A percentile compares a stretch with the other conserved stretches of the same genome.
Conservation (phyloP, 2,888 invertebrate species). For the Imbricaverruca yamaguchii region DNA sequence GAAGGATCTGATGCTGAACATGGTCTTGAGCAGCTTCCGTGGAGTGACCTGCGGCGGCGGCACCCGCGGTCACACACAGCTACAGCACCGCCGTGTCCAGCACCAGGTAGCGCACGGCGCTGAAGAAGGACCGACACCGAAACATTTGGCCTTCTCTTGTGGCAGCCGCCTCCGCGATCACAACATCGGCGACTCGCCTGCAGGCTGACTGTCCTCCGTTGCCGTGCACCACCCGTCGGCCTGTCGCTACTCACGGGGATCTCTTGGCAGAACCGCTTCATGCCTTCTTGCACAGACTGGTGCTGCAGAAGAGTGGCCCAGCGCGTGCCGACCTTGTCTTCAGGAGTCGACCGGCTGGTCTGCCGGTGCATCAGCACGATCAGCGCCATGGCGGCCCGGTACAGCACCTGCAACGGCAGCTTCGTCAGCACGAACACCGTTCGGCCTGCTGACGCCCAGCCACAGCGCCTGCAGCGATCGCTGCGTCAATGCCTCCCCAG, state of each 20-base stretch:
- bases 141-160: no score
- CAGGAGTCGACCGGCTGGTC: not conserved
- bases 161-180: no score
- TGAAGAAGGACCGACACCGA: no score
- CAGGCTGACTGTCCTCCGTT: no score
- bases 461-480: no score
- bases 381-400: constrained; percentile 8
- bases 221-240: no score
- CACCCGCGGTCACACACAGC: not conserved
- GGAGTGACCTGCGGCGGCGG: not conserved
- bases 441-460: no score
- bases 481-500: no score
- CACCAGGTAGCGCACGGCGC: not conserved
- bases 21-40: not conserved
- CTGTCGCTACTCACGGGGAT: not conserved
- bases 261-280: not conserved
- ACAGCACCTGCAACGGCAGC: not conserved
- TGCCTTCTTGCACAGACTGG: not conserved
- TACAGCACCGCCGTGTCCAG: not conserved
- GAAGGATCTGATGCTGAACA: not conserved
- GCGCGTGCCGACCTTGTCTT: not conserved
- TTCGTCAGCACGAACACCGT: no score
- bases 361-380: not conserved
- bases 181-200: no score
- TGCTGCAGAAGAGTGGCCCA: not conserved